phyloP scores from a whole-genome alignment of 2,113 vertebrate species.

The Cavia porcellus region DNA sequence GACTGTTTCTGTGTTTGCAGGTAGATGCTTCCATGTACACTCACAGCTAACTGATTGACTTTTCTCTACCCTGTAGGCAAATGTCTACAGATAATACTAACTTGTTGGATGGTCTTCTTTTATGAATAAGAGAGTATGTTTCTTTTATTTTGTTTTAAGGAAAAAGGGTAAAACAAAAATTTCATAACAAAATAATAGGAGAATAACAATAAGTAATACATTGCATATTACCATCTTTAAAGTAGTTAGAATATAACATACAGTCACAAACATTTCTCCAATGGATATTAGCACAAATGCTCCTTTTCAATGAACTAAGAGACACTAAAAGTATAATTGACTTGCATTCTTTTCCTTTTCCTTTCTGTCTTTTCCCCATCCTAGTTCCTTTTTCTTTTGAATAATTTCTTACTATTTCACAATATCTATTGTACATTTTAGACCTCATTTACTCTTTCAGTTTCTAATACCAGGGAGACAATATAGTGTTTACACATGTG shows the following conservation, averaged over 20 bases:
- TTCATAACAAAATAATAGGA: background rate
- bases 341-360: background rate
- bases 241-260: background rate
- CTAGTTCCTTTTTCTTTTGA: background rate
- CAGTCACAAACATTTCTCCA: background rate
- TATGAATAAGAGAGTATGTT: background rate
- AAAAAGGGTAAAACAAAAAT: background rate
- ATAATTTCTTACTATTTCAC: background rate
- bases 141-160: background rate
- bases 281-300: background rate
- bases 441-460: background rate
- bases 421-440: background rate
- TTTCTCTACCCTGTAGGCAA: background rate
- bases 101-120: background rate
- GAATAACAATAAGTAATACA: background rate
- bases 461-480: background rate
- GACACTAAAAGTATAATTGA: background rate
- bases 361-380: background rate
- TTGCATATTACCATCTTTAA: background rate
- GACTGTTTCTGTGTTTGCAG: background rate
- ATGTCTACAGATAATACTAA: background rate
- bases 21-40: background rate
- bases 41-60: background rate
- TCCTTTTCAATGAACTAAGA: background rate
- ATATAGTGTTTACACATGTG: background rate